Conservation (phyloP, 92 coral and sea anemone genomes). For the Porites cylindrica region DNA sequence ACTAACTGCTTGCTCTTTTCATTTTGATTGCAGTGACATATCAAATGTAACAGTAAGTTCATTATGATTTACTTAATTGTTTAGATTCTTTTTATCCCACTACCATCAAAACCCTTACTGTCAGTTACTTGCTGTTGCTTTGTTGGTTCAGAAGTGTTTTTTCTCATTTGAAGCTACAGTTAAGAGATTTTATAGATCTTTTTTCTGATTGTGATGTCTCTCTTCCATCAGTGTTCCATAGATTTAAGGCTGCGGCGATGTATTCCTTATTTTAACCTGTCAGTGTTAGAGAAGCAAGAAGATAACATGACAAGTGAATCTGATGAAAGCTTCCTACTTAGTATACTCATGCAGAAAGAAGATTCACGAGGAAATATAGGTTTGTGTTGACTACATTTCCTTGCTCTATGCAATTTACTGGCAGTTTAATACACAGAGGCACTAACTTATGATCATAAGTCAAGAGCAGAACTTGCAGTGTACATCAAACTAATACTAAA, state of each 20-base stretch:
- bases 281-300: slow-evolving; percentile 67
- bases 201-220: neutral
- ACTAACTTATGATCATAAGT: too few relatives aligned
- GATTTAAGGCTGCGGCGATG: slow-evolving; percentile 90
- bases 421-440: too few relatives aligned
- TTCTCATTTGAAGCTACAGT: neutral
- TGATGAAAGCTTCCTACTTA: slow-evolving; percentile 82
- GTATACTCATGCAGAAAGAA: slow-evolving; percentile 84
- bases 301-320: slow-evolving; percentile 72
- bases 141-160: neutral
- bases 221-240: slow-evolving; percentile 77
- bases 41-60: slow-evolving; percentile 76
- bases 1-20: neutral
- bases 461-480: too few relatives aligned
- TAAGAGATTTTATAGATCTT: neutral
- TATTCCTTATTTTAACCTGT: slow-evolving; percentile 86
- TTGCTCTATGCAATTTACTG: too few relatives aligned
- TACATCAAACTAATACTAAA: too few relatives aligned
- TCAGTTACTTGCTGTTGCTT: too few relatives aligned
- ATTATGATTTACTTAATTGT: too few relatives aligned
- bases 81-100: too few relatives aligned
- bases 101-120: too few relatives aligned
- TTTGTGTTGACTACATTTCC: neutral
- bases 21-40: slow-evolving; percentile 54
- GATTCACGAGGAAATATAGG: slow-evolving; percentile 92